Percentiles rank a stretch among this genome's conserved stretches.
Conservation (phyloP, 2,797 vertebrate species). For the Bovichtus diacanthus region DNA sequence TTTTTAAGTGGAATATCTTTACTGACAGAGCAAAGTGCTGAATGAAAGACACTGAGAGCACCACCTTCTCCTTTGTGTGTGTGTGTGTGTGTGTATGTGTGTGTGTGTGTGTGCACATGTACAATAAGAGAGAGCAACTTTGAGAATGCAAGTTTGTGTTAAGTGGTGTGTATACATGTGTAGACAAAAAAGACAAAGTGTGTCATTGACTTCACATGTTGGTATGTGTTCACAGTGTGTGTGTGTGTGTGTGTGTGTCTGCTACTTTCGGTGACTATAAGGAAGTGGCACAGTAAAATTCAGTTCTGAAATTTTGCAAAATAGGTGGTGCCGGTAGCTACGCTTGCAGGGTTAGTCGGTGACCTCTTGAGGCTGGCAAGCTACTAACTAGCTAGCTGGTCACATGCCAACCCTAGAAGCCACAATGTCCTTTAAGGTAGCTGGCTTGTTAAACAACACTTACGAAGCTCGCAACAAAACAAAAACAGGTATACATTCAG, state of each 20-base stretch:
- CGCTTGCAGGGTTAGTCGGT: neutral
- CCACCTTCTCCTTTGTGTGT: constrained; percentile 32
- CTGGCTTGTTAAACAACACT: neutral
- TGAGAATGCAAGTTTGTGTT: neutral
- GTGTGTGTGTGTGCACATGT: no score
- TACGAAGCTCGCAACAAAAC: neutral
- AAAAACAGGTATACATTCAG: neutral
- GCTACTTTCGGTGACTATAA: neutral
- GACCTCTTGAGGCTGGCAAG: neutral
- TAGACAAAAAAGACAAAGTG: neutral
- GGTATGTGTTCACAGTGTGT: no score
- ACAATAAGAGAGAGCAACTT: neutral
- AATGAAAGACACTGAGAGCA: constrained; percentile 60
- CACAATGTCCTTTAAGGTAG: neutral
- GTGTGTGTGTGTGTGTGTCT: no score
- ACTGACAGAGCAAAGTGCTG: constrained; percentile 69
- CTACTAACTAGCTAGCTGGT: neutral
- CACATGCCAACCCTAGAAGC: neutral
- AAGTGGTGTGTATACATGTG: neutral
- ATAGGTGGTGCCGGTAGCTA: neutral
- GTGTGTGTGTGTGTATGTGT: no score
- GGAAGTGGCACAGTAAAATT: neutral
- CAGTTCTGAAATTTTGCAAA: neutral
- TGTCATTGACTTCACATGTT: neutral
- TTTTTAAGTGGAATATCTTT: constrained; percentile 75